A percentile compares a stretch with the other conserved stretches of the same genome.
Conservation (phyloP, 2,113 vertebrate genomes). For the Globicephala melas region DNA sequence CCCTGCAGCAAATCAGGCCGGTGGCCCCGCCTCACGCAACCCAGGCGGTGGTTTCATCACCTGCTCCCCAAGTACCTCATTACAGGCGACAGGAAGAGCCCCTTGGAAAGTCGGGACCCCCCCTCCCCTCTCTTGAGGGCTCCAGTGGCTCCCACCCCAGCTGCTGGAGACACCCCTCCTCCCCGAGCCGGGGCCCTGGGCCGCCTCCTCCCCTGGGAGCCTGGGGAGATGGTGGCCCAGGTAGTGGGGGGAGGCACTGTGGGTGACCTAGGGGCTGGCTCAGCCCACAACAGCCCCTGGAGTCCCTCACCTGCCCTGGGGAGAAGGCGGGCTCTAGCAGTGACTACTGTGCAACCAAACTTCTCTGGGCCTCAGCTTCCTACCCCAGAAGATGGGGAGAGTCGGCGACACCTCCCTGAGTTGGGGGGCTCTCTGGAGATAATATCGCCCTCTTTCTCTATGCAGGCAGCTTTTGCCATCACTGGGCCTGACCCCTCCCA, state of each 20-base stretch:
- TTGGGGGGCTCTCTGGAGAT: not conserved
- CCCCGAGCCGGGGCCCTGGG: not conserved
- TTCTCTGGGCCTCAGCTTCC: not conserved
- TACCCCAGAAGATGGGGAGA: not conserved
- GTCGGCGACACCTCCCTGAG: not conserved
- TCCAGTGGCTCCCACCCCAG: not conserved
- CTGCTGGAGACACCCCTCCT: not conserved
- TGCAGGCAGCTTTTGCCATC: not conserved
- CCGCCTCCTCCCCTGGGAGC: not conserved
- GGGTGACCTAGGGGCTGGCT: not conserved
- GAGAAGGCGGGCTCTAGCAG: not conserved
- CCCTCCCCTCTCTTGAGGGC: slow-evolving; percentile 3
- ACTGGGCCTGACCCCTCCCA: too few relatives aligned
- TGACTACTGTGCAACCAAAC: not conserved
- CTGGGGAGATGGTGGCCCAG: not conserved
- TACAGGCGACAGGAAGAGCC: slow-evolving; percentile 66
- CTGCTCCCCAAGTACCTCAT: slow-evolving; percentile 73
- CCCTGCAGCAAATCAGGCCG: not conserved
- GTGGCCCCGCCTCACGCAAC: slow-evolving; percentile 64
- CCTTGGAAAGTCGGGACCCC: slow-evolving; percentile 49
- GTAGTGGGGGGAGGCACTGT: not conserved
- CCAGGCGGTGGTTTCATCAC: slow-evolving; percentile 69
- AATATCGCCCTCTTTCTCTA: not conserved
- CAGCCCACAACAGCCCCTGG: not conserved
- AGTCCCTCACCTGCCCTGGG: not conserved